Base-by-base conservation (phyloP, 2,888 invertebrate genomes). In the Hydriomena furcata region DNA sequence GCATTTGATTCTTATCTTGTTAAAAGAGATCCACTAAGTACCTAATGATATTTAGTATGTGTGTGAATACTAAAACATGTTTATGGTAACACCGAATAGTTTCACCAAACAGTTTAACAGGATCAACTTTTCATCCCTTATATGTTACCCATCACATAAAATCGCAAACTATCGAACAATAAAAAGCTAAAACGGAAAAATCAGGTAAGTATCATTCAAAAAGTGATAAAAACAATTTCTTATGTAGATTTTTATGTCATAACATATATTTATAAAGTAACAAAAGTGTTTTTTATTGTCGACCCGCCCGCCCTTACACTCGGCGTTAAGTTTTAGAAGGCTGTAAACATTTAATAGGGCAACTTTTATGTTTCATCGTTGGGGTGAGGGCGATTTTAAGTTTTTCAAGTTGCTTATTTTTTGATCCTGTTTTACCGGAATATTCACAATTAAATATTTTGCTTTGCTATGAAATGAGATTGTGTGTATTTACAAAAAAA, bases 311-410 rank as follows among this genome's bases (percentile, higher is more conserved):
- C 66, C 61, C 60, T 60, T 51, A 57, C 55, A 60, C 65, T 66
- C 58, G 65, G 70, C 65, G 65, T 63, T 60, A 71, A 73, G 68
- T 73, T 78, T 69, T 73, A 72, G 71, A 64, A 67, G 65, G 66
- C 52, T 76, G 82, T 86, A 86, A 87, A 87, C 76, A 73, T 82
- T 87, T 87, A 84, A 88, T 85, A 76, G 87, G 84, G 79, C 79
- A 80, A 82, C 73, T 82, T 83, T 83, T 80, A 82, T 79, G 81
- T 81, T 68, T 68, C 67, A 67, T 65, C 66, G 66, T 63, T 49
- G 63, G 74, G 60, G 58, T 50, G 46, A 56, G 54, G 57, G 51
- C 41, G 51, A 45, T 70, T 73, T 71, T 51, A 57, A 57, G 43
- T 63, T 66, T 58, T 56, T 40, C 35, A 40, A 35, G 36, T 52